Base-by-base conservation (phyloP, 1,140 invertebrate species). In the Gonatopus flavifemur region DNA sequence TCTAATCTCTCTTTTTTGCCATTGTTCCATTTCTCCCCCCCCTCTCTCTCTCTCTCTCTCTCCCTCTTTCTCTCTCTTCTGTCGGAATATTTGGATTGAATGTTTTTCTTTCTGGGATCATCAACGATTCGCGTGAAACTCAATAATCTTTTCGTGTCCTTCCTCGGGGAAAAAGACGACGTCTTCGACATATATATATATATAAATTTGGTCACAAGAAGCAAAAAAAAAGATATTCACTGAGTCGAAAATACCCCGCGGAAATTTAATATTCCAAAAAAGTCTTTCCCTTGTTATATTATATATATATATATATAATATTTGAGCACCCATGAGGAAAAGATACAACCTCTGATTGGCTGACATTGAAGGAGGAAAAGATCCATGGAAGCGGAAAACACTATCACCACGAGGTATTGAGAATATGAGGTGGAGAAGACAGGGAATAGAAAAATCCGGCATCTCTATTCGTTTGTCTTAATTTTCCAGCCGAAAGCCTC, bases 401-500 rank as follows among this genome's bases (percentile, higher is more conserved):
- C 61, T 58, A 57, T 55, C 58, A 36, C n/a, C 15, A 15, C 3
- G 9, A 3, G 12, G n/a, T n/a, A n/a, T n/a, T n/a, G 15, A 22
- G 53, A 16, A 33, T 33, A 33, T 30, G 38, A 25, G n/a, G n/a
- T n/a, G 13, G 18, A 16, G n/a, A n/a, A n/a, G n/a, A n/a, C n/a
- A n/a, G n/a, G 30, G 25, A 25, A n/a, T n/a, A n/a, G n/a, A n/a
- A n/a, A n/a, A n/a, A n/a, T n/a, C n/a, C n/a, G n/a, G n/a, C n/a
- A n/a, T n/a, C n/a, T n/a, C n/a, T n/a, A n/a, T n/a, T n/a, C 44
- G 37, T 28, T 38, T 40, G 49, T 41, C 49, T 59, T 57, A 57
- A 59, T 59, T 59, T 57, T 57, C 49, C 55, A 40, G 40, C 25
- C 44, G 31, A 44, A 36, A 49, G 33, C 48, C 46, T 53, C 52